These are phyloP conservation scores for Chiloscyllium punctatum DNA, from an alignment of 2,797 vertebrate species.

Conservation along the genomic window DNA sequence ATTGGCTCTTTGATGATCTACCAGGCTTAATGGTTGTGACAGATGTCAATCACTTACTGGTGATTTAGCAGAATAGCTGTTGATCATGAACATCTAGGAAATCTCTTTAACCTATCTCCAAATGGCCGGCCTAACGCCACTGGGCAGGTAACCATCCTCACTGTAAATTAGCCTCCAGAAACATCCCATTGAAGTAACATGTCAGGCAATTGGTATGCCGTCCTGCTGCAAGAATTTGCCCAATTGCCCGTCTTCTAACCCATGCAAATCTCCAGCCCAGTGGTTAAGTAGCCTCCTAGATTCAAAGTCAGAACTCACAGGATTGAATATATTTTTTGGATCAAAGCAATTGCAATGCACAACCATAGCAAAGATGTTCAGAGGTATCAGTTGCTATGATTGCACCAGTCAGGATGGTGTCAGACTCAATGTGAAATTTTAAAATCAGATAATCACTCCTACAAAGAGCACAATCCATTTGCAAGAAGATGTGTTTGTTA, in stretches of 20 bases:
- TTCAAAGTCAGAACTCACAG: background rate
- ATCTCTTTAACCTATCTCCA: no score
- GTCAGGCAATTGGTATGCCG: no score
- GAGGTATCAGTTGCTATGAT: background rate
- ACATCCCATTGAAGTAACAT: no score
- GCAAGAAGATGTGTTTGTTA: background rate
- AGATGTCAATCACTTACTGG: no score
- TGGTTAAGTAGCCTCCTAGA: background rate
- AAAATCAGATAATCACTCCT: conserved; percentile 13
- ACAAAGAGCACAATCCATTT: background rate
- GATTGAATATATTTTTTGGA: background rate
- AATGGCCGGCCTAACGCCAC: no score
- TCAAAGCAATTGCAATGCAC: background rate
- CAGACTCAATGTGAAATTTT: background rate
- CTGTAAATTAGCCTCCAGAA: no score
- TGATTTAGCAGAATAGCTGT: no score
- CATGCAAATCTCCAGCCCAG: background rate
- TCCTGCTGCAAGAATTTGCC: no score
- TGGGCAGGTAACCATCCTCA: no score
- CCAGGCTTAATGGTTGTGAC: no score
- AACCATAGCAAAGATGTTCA: background rate
- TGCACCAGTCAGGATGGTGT: background rate
- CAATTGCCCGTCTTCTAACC: background rate
- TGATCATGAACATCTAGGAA: no score
- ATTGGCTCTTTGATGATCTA: no score